Percentiles rank a stretch among this genome's conserved stretches.
These are phyloP conservation scores for Taeniopygia guttata DNA, from an alignment of 2,797 vertebrate genomes.

Conservation along the genomic window DNA sequence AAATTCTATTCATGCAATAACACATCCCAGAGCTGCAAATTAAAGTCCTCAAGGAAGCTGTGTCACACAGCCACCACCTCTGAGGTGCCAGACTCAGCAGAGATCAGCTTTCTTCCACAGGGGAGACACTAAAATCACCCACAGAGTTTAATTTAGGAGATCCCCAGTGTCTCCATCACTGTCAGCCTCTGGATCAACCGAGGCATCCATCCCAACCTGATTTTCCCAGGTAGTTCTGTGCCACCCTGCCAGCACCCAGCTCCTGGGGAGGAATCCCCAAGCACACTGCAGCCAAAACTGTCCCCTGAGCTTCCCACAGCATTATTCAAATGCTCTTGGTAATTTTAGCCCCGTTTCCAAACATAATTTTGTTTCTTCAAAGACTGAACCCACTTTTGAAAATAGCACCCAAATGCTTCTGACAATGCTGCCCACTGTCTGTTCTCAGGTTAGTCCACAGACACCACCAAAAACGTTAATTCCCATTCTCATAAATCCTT, in stretches of 20 bases:
- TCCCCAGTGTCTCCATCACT: fast-evolving
- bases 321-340: fast-evolving
- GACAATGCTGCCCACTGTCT: not conserved
- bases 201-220: fast-evolving
- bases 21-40: not conserved
- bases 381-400: not conserved
- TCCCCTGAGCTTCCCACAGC: not conserved
- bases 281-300: fast-evolving
- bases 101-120: not conserved
- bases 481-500: not conserved
- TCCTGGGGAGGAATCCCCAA: fast-evolving
- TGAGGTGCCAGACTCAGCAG: not conserved
- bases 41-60: not conserved
- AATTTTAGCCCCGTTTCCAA: not conserved
- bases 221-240: not conserved
- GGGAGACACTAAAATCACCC: not conserved
- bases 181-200: not conserved
- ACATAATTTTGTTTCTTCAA: not conserved
- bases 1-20: not conserved
- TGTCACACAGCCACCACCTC: not conserved
- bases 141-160: not conserved
- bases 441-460: not conserved
- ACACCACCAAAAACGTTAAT: not conserved
- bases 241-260: not conserved
- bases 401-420: not conserved